A percentile compares a stretch with the other conserved stretches of the same genome.
phyloP scores from a whole-genome alignment of 2,797 vertebrate species.

The Gymnodraco acuticeps region DNA sequence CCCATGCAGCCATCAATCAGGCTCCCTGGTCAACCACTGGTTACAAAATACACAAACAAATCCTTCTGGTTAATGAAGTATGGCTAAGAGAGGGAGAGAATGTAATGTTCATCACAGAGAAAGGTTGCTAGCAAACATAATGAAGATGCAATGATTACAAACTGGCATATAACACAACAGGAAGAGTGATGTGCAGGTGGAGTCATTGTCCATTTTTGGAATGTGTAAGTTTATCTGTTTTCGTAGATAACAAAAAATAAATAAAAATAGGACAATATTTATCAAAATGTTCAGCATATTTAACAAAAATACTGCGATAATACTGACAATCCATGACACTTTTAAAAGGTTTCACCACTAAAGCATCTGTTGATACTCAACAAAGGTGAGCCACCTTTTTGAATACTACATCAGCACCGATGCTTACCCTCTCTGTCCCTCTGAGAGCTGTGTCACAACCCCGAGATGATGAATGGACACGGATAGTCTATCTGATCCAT shows the following conservation, averaged over 20 bases:
- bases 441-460: conserved; percentile 50
- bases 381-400: conserved; percentile 33
- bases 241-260: no score
- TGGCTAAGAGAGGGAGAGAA: neutral
- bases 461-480: conserved; percentile 54
- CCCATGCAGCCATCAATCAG: conserved; percentile 37
- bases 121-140: neutral
- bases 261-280: no score
- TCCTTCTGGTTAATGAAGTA: conserved; percentile 19
- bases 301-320: no score
- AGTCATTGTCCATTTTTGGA: neutral
- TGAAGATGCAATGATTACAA: neutral
- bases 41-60: conserved; percentile 22
- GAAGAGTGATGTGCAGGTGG: neutral
- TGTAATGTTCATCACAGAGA: neutral
- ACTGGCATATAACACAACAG: neutral
- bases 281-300: no score
- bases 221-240: no score
- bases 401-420: conserved; percentile 26
- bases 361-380: neutral
- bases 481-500: conserved; percentile 40
- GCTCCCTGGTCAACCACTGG: conserved; percentile 24
- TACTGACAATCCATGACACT: no score
- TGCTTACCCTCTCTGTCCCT: conserved; percentile 11
- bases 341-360: no score